Conservation (phyloP, 2,888 invertebrate species). For the Pocota personata region DNA sequence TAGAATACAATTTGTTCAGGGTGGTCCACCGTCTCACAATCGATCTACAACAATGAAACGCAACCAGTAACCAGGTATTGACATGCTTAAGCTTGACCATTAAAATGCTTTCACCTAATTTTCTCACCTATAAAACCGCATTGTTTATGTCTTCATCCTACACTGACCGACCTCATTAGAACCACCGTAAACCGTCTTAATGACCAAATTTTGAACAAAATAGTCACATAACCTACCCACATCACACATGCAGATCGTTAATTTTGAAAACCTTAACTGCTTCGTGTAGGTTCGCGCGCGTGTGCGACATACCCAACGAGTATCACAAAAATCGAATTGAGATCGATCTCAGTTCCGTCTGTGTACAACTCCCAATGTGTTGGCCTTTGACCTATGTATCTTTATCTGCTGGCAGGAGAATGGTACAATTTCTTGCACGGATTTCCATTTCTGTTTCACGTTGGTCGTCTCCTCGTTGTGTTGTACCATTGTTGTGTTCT, state of each 20-base stretch:
- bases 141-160: conserved; percentile 64
- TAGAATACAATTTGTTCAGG: neutral
- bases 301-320: neutral
- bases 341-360: conserved; percentile 51
- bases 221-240: conserved; percentile 50
- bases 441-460: conserved; percentile 33
- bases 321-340: conserved; percentile 53
- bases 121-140: conserved; percentile 25
- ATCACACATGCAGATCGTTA: neutral
- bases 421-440: conserved; percentile 63
- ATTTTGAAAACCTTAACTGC: conserved; percentile 41
- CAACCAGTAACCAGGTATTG: conserved; percentile 7
- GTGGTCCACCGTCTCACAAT: conserved; percentile 45
- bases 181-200: conserved; percentile 36
- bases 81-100: neutral
- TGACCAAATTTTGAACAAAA: conserved; percentile 35
- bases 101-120: conserved; percentile 51
- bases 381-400: conserved; percentile 64
- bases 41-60: conserved; percentile 4
- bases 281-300: conserved; percentile 59
- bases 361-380: conserved; percentile 58
- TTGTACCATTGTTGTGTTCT: conserved; percentile 35
- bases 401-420: conserved; percentile 5
- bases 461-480: conserved; percentile 7
- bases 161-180: conserved; percentile 57